Conservation (phyloP, 2,888 invertebrate genomes). For the Copidosoma aretas region DNA sequence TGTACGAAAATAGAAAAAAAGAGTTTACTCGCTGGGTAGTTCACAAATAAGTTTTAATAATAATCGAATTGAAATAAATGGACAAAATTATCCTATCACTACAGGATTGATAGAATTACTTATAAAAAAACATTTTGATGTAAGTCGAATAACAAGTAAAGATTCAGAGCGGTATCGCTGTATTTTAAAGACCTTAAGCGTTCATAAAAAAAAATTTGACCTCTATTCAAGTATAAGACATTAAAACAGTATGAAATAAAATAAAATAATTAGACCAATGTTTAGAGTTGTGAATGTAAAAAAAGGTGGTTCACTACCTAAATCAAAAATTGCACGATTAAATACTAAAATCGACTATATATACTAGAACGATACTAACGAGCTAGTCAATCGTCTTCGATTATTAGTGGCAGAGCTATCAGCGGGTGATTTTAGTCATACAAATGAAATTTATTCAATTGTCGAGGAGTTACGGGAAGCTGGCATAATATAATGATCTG, state of each 20-base stretch:
- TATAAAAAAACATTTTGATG: not conserved
- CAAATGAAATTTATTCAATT: constrained; percentile 8
- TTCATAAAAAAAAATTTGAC: not conserved
- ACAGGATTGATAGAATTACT: constrained; percentile 1
- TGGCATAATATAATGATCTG: not conserved
- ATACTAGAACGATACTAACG: not conserved
- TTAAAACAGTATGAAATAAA: not conserved
- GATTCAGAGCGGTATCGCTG: not conserved
- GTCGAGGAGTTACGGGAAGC: not conserved
- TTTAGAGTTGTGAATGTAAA: not conserved
- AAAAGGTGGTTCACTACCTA: not conserved
- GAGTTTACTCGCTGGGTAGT: not conserved
- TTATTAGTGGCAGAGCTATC: not conserved
- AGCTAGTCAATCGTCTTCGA: not conserved
- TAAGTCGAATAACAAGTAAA: not conserved
- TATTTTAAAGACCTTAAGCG: not conserved
- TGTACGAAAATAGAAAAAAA: not conserved
- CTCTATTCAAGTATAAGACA: not conserved
- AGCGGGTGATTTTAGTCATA: not conserved
- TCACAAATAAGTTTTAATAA: constrained; percentile 10
- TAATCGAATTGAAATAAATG: not conserved
- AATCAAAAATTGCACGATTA: not conserved
- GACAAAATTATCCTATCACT: not conserved
- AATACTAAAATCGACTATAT: not conserved
- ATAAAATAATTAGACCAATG: not conserved